These are phyloP conservation scores for Drosophila melanogaster DNA, from an alignment of 1,140 invertebrate species.

Conservation along the genomic window DNA sequence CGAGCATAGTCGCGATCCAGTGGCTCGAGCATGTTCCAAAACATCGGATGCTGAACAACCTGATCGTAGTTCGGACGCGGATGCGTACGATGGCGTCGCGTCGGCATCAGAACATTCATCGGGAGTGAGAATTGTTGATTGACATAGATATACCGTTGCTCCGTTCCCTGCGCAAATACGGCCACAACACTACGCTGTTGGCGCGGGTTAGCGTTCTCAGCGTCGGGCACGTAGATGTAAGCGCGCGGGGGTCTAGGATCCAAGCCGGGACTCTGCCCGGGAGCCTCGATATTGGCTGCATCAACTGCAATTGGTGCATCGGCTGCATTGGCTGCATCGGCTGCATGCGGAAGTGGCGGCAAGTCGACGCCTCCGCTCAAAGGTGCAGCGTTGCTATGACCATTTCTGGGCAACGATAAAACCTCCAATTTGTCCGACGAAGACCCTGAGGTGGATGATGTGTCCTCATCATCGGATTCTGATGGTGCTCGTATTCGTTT, in stretches of 20 bases:
- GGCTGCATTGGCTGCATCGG: slow-evolving; percentile 28
- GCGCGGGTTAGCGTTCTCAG: not conserved
- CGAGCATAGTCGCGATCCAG: slow-evolving; percentile 53
- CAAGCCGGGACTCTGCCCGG: slow-evolving; percentile 5
- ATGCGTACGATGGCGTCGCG: slow-evolving; percentile 45
- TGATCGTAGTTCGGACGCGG: slow-evolving; percentile 61
- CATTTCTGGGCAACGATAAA: slow-evolving; percentile 28
- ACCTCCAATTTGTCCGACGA: slow-evolving; percentile 65
- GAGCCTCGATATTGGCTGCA: slow-evolving; percentile 9
- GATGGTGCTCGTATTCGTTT: slow-evolving; percentile 19
- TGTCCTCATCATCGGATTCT: slow-evolving; percentile 69
- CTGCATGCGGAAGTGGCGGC: slow-evolving; percentile 32
- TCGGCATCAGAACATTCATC: slow-evolving; percentile 39
- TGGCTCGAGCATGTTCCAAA: slow-evolving; percentile 80
- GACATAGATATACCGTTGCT: slow-evolving; percentile 49
- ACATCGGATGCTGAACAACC: slow-evolving; percentile 71
- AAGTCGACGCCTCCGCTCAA: slow-evolving; percentile 20
- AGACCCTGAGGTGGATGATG: slow-evolving; percentile 63
- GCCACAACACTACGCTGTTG: slow-evolving; percentile 40
- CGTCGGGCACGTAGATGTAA: slow-evolving; percentile 55
- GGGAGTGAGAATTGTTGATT: slow-evolving; percentile 45
- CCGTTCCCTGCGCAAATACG: slow-evolving; percentile 43
- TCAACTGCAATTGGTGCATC: slow-evolving; percentile 16
- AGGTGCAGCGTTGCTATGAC: slow-evolving; percentile 24
- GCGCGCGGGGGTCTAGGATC: slow-evolving; percentile 34